A percentile compares a stretch with the other conserved stretches of the same genome.
Evolutionary conservation across 1,140 invertebrate species (phyloP).

Genomic region (Littorina saxatilis): DNA sequence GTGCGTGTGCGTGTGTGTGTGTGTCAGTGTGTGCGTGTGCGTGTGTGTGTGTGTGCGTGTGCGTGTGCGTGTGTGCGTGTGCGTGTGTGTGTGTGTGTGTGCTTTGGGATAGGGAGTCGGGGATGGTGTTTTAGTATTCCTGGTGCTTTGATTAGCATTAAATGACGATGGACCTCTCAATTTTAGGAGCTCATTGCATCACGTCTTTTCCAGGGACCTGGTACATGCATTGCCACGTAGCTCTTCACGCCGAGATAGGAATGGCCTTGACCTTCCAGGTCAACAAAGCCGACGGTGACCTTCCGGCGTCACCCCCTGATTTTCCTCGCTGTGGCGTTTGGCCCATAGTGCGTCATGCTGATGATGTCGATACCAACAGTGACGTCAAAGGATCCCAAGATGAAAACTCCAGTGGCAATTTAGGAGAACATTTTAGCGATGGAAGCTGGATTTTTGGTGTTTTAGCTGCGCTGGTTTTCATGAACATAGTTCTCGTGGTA

Average conservation of each 20-base stretch:
- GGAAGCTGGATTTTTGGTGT: no score
- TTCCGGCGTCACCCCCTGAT: constrained; percentile 46
- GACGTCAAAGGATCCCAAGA: background rate
- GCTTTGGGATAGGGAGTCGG: no score
- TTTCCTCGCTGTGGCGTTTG: constrained; percentile 61
- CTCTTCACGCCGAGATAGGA: constrained; percentile 64
- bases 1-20: background rate
- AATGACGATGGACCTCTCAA: background rate
- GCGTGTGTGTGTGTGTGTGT: no score
- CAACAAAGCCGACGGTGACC: constrained; percentile 29
- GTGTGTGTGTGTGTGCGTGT: no score
- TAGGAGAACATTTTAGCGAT: background rate
- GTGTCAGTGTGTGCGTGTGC: no score
- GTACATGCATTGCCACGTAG: constrained; percentile 69
- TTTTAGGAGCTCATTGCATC: no score
- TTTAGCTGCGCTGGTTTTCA: no score
- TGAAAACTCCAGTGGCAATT: background rate
- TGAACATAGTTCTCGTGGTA: no score
- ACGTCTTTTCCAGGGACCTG: constrained; percentile 56
- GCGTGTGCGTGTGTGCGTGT: background rate
- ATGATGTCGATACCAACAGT: background rate
- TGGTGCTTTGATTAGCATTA: background rate
- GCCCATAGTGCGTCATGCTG: background rate
- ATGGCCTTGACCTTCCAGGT: constrained; percentile 66
- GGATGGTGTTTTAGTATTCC: constrained; percentile 75